Conservation (phyloP, 2,888 invertebrate genomes). For the Drosophila nr. medialis region DNA sequence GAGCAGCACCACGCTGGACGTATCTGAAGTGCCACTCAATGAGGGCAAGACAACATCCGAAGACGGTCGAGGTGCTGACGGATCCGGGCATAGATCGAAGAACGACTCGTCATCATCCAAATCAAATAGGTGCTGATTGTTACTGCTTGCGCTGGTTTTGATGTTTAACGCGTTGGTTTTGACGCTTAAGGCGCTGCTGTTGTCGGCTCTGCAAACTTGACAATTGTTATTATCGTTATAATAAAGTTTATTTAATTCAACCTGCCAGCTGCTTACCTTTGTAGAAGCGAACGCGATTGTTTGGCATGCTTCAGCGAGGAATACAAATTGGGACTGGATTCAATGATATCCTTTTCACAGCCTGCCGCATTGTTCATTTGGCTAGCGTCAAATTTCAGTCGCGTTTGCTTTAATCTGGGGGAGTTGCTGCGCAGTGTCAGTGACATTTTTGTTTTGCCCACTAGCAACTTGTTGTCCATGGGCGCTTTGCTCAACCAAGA, state of each 20-base stretch:
- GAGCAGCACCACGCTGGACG: constrained; percentile 76
- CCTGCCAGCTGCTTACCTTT: constrained; percentile 58
- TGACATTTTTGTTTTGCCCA: constrained; percentile 50
- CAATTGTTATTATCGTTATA: constrained; percentile 31
- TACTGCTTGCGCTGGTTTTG: constrained; percentile 9
- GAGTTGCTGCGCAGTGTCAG: constrained; percentile 58
- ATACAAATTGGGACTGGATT: constrained; percentile 76
- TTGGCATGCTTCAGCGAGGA: constrained; percentile 54
- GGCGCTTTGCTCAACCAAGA: constrained; percentile 56
- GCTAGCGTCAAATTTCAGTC: constrained; percentile 62
- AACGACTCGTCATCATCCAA: constrained; percentile 59
- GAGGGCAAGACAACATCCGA: constrained; percentile 22
- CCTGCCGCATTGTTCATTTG: constrained; percentile 1
- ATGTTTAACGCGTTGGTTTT: constrained; percentile 5
- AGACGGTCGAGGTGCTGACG: constrained; percentile 11
- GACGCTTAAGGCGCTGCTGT: constrained; percentile 44
- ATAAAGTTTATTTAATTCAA: background rate
- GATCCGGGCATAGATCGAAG: constrained; percentile 42
- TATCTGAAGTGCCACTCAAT: constrained; percentile 38
- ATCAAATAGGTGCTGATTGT: constrained; percentile 48
- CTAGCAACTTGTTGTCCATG: constrained; percentile 24
- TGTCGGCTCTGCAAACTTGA: constrained; percentile 74
- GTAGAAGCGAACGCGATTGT: constrained; percentile 59
- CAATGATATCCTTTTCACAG: constrained; percentile 72
- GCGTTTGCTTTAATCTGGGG: constrained; percentile 70